A percentile compares a stretch with the other conserved stretches of the same genome.
These are phyloP conservation scores for Callosobruchus maculatus DNA, from an alignment of 2,888 invertebrate species.

Conservation along the genomic window DNA sequence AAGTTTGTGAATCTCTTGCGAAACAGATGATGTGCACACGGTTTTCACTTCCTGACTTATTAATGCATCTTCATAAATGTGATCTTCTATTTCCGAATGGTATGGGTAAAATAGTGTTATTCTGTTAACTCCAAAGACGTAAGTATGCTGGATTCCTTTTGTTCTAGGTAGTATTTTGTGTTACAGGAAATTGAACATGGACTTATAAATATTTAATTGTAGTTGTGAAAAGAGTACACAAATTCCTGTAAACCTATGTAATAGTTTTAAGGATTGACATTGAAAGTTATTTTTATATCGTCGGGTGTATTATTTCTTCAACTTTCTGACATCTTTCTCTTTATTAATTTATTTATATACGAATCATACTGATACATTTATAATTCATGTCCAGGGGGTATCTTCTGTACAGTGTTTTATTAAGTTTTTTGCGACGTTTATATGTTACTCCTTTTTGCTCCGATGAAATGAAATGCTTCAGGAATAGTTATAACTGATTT, in stretches of 20 bases:
- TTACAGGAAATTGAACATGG: not conserved
- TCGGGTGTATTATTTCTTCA: not conserved
- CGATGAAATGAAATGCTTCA: not conserved
- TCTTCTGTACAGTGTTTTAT: too few relatives aligned
- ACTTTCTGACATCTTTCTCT: not conserved
- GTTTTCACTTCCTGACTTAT: too few relatives aligned
- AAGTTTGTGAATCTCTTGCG: too few relatives aligned
- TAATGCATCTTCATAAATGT: too few relatives aligned
- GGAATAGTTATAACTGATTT: not conserved
- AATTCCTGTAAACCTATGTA: not conserved
- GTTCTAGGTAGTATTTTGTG: not conserved
- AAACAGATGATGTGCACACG: too few relatives aligned
- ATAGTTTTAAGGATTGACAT: not conserved
- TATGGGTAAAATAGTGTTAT: not conserved
- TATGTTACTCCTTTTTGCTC: too few relatives aligned
- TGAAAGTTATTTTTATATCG: not conserved
- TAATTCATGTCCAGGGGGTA: too few relatives aligned
- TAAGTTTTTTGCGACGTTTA: too few relatives aligned
- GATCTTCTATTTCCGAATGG: too few relatives aligned
- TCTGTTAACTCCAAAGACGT: not conserved
- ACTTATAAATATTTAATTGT: not conserved
- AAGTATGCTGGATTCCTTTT: not conserved
- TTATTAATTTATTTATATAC: not conserved
- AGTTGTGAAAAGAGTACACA: not conserved
- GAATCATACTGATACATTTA: not conserved